Evolutionary conservation across 2,113 vertebrate genomes (phyloP).

Genomic region (Tonatia bakeri): DNA sequence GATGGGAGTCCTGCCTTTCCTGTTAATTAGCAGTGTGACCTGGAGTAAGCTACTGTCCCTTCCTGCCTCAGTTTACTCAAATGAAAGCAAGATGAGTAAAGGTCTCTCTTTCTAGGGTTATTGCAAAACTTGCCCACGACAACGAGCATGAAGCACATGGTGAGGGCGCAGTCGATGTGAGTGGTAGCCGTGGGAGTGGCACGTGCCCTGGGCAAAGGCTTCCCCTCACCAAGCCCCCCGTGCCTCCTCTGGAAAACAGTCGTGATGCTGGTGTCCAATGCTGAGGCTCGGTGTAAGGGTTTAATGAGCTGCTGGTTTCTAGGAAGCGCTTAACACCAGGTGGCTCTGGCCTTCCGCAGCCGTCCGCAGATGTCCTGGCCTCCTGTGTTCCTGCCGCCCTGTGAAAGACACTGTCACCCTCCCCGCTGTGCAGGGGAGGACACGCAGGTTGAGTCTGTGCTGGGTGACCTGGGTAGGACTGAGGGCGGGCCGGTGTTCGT

Average conservation of each 20-base stretch:
- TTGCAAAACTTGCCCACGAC: fast-evolving
- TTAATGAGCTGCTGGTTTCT: neutral
- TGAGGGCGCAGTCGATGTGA: fast-evolving
- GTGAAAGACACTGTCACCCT: fast-evolving
- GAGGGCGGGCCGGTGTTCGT: neutral
- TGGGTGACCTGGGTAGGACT: neutral
- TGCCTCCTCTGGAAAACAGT: neutral
- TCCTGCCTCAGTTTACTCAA: slow-evolving; percentile 25
- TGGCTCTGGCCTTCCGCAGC: neutral
- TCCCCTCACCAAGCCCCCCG: neutral
- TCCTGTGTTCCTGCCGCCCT: fast-evolving
- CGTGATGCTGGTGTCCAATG: fast-evolving
- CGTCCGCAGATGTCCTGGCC: fast-evolving
- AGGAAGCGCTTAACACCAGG: neutral
- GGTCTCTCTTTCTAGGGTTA: neutral
- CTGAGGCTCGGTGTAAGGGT: neutral
- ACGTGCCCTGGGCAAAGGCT: neutral
- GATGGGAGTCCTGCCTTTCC: neutral
- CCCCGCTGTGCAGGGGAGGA: neutral
- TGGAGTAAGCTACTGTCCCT: neutral
- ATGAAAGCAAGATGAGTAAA: neutral
- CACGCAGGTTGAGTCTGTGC: neutral
- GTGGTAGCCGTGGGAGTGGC: no score
- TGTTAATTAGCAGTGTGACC: neutral
- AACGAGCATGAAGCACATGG: fast-evolving